Evolutionary conservation across 1,140 invertebrate species (phyloP), one percentile per base, ranked within the genome.

Genomic region (Plutomurus gul): DNA sequence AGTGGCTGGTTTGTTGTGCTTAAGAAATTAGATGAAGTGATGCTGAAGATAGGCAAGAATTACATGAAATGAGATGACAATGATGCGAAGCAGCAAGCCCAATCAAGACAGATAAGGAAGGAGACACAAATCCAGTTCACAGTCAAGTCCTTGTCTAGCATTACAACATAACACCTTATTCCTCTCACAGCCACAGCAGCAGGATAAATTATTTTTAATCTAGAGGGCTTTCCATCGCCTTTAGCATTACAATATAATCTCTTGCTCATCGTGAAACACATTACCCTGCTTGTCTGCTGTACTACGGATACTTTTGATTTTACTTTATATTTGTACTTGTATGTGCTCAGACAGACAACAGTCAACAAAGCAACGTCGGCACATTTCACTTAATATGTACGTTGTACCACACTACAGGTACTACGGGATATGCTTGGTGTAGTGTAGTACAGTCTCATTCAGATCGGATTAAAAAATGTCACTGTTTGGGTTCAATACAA

Each of bases 191-290:
- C 56, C 27, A 65, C 56, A 65, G 56, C 22, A 65, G 27, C 56
- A 65, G 56, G 25, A 65, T 65, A 65, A 65, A 65, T 65, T 65
- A 65, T 65, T 65, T 65, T 65, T 65, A 65, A 65, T 65, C 56
- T 65, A 16, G 56, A 65, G 56, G 56, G 56, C 36, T 65, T 65
- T 65, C 56, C 56, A 65, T 65, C 36, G 56, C 56, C 56, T 65
- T 65, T 30, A 65, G 56, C 56, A 65, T 65, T 65, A 30, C 25
- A n/a, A 65, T 30, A n/a, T 30, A 43, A 2, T 8, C 7, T 3
- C 11, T n/a, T 13, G 2, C n/a, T n/a, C 39, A 43, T 43, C n/a
- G 10, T n/a, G 2, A 43, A n/a, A 51, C 47, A 51, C n/a, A n/a
- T n/a, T n/a, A n/a, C n/a, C n/a, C n/a, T n/a, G n/a, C n/a, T n/a